phyloP scores from a whole-genome alignment of 2,888 invertebrate genomes.

The Agapostemon virescens region DNA sequence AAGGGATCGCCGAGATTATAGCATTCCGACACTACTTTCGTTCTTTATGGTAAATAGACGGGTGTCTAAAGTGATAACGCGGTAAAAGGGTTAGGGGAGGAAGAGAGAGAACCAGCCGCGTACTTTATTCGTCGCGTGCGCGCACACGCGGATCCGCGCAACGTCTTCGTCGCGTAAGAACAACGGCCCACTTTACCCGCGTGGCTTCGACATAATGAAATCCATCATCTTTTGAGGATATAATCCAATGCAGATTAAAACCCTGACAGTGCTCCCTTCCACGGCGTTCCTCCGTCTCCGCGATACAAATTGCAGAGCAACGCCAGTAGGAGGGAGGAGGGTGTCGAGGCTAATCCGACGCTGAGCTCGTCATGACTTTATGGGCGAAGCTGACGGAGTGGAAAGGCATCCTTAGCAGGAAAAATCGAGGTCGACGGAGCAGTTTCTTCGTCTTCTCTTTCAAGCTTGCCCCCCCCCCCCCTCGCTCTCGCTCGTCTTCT shows the following conservation, averaged over 20 bases:
- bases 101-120: too few species aligned
- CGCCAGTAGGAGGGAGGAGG: slow-evolving; percentile 42
- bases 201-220: slow-evolving; percentile 69
- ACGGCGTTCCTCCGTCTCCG: slow-evolving; percentile 36
- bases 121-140: slow-evolving; percentile 37
- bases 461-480: not conserved
- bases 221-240: slow-evolving; percentile 71
- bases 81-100: slow-evolving; percentile 34
- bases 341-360: slow-evolving; percentile 63
- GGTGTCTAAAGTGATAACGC: slow-evolving; percentile 62
- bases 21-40: slow-evolving; percentile 40
- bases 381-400: slow-evolving; percentile 40
- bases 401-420: slow-evolving; percentile 47
- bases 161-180: not conserved
- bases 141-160: not conserved
- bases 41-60: slow-evolving; percentile 59
- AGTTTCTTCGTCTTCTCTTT: slow-evolving; percentile 29
- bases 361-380: slow-evolving; percentile 61
- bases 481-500: not conserved
- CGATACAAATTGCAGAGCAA: slow-evolving; percentile 64
- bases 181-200: slow-evolving; percentile 64
- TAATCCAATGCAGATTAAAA: slow-evolving; percentile 75
- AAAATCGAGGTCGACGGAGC: slow-evolving; percentile 51
- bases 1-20: slow-evolving; percentile 32
- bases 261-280: slow-evolving; percentile 45